Percentiles rank a stretch among this genome's conserved stretches.
phyloP scores from a whole-genome alignment of 2,888 invertebrate genomes.

The Gasteruption jaculator region DNA sequence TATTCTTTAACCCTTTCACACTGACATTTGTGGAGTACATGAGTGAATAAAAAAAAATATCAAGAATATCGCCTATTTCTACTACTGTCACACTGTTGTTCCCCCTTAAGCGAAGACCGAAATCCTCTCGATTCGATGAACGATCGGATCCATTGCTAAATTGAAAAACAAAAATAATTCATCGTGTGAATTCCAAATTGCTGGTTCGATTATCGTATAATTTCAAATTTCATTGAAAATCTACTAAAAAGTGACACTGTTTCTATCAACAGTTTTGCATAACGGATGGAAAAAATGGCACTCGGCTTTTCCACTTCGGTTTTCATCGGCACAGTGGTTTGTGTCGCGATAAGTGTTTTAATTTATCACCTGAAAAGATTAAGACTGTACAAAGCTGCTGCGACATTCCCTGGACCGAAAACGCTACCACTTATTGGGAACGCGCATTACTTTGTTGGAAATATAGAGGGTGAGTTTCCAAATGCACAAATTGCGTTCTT shows the following conservation, averaged over 20 bases:
- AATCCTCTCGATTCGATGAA: too few species aligned
- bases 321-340: constrained; percentile 12
- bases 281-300: background rate
- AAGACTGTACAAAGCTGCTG: constrained; percentile 19
- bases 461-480: constrained; percentile 24
- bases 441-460: constrained; percentile 30
- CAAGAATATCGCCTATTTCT: too few species aligned
- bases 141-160: too few species aligned
- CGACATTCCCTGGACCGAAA: constrained; percentile 30
- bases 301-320: constrained; percentile 12
- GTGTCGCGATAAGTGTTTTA: constrained; percentile 17
- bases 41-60: too few species aligned
- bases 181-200: background rate
- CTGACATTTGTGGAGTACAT: too few species aligned
- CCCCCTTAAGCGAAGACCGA: too few species aligned
- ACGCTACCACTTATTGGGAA: constrained; percentile 30
- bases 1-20: too few species aligned
- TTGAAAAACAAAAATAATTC: background rate
- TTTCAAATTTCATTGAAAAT: constrained; percentile 1
- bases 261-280: background rate
- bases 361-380: constrained; percentile 20
- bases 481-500: background rate
- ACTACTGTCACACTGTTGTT: too few species aligned
- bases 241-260: background rate
- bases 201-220: background rate